phyloP scores from a whole-genome alignment of 2,888 invertebrate genomes.

The Scaptodrosophila latifasciaeformis region DNA sequence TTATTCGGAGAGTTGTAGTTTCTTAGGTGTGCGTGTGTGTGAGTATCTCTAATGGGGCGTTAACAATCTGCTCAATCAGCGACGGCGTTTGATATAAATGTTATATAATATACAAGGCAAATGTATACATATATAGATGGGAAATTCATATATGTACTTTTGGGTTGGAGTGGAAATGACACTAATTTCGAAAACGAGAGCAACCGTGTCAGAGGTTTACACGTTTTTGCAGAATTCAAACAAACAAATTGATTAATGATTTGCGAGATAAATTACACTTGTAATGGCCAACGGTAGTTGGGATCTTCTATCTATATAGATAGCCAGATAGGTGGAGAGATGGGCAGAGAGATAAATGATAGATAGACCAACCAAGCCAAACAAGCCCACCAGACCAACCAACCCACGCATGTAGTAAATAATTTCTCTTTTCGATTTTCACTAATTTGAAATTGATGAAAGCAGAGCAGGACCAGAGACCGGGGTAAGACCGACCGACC shows the following conservation, averaged over 20 bases:
- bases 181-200: too few species aligned
- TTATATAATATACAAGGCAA: conserved; percentile 30
- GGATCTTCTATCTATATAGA: conserved; percentile 17
- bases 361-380: conserved; percentile 16
- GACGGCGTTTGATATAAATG: conserved; percentile 7
- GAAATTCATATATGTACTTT: too few species aligned
- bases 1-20: conserved; percentile 35
- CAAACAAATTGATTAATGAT: conserved; percentile 58
- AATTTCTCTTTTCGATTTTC: conserved; percentile 60
- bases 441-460: conserved; percentile 68
- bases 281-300: conserved; percentile 49
- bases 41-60: conserved; percentile 35
- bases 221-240: conserved; percentile 4
- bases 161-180: too few species aligned
- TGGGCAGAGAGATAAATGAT: conserved; percentile 26
- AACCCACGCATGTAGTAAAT: conserved; percentile 50
- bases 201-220: too few species aligned
- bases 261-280: conserved; percentile 65
- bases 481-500: too few species aligned
- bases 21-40: conserved; percentile 11
- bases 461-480: too few species aligned
- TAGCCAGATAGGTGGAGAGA: conserved; percentile 28
- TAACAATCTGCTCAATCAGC: conserved; percentile 17
- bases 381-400: conserved; percentile 4
- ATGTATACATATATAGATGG: conserved; percentile 1